phyloP scores from a whole-genome alignment of 2,888 invertebrate genomes.

The Hipparchia semele region DNA sequence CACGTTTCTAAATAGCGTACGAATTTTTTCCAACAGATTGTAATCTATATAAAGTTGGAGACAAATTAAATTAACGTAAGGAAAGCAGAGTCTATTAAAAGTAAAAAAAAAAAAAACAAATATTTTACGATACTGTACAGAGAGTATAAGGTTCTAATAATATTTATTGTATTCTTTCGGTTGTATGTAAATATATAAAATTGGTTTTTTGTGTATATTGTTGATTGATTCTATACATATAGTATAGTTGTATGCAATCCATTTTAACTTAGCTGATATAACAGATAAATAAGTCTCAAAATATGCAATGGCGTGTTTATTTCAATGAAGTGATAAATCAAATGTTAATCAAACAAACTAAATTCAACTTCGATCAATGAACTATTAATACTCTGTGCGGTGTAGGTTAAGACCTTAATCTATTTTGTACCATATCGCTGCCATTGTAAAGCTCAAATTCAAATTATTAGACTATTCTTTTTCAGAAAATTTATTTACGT shows the following conservation, averaged over 20 bases:
- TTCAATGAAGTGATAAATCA: too few species aligned
- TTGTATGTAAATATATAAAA: conserved; percentile 62
- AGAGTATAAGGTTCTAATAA: conserved; percentile 68
- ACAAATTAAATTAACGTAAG: conserved; percentile 32
- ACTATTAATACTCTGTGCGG: too few species aligned
- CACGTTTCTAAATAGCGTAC: background rate
- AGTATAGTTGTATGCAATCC: conserved; percentile 5
- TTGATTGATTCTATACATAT: conserved; percentile 22
- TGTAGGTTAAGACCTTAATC: too few species aligned
- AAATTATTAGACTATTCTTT: too few species aligned
- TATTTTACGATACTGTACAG: conserved; percentile 68
- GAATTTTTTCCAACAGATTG: background rate
- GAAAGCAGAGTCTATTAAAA: conserved; percentile 58
- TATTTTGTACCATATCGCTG: too few species aligned
- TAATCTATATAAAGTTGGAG: background rate
- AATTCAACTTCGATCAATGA: too few species aligned
- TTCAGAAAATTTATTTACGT: too few species aligned
- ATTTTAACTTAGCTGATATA: too few species aligned
- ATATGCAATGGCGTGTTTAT: too few species aligned
- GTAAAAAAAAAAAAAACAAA: conserved; percentile 30
- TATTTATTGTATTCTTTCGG: conserved; percentile 66
- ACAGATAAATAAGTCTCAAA: too few species aligned
- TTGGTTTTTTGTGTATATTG: conserved; percentile 48
- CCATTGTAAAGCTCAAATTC: too few species aligned
- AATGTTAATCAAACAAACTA: too few species aligned